Percentiles rank a stretch among this genome's conserved stretches.
Conservation (phyloP, 2,888 invertebrate genomes). For the Tenthredo distinguenda region DNA sequence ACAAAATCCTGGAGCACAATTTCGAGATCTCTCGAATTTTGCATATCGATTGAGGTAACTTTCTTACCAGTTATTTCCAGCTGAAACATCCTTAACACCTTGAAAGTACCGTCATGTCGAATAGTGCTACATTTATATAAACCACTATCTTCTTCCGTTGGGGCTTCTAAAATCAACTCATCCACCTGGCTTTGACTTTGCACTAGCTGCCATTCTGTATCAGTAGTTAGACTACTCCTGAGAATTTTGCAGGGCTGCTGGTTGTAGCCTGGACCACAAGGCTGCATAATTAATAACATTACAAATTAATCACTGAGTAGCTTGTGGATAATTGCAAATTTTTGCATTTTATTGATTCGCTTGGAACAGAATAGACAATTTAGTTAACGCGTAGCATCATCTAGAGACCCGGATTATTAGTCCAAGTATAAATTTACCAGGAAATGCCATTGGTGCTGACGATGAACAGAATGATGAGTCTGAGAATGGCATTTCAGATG, state of each 20-base stretch:
- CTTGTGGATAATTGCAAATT: not conserved
- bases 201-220: conserved; percentile 53
- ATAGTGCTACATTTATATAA: conserved; percentile 53
- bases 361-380: not conserved
- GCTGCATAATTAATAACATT: conserved; percentile 12
- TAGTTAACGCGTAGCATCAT: not conserved
- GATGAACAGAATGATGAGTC: conserved; percentile 46
- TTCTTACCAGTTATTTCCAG: conserved; percentile 52
- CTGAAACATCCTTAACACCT: conserved; percentile 53
- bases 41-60: not conserved
- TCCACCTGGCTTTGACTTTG: conserved; percentile 50
- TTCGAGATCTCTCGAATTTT: not conserved
- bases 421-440: conserved; percentile 44
- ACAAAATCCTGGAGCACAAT: not conserved
- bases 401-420: not conserved
- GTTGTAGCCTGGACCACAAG: conserved; percentile 49
- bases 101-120: conserved; percentile 50
- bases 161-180: conserved; percentile 48
- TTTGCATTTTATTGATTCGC: not conserved
- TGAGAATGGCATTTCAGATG: conserved; percentile 50
- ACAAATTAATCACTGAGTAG: not conserved
- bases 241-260: conserved; percentile 48
- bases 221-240: conserved; percentile 47
- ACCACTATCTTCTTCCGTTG: conserved; percentile 44
- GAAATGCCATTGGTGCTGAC: conserved; percentile 52